phyloP scores from a whole-genome alignment of 2,113 vertebrate species.

The Gorsachius goisagi region DNA sequence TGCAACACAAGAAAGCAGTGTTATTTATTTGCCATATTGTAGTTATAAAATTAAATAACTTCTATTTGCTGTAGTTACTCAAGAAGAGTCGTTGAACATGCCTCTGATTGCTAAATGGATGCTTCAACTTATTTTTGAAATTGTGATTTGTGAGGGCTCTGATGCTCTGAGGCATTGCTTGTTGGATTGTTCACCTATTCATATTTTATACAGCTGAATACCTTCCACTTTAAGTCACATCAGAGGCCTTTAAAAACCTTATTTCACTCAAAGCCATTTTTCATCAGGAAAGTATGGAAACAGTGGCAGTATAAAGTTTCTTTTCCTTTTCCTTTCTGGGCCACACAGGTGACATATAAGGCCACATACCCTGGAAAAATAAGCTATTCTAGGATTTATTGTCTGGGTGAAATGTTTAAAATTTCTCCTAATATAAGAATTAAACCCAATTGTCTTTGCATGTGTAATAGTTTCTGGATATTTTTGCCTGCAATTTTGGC shows the following conservation, averaged over 20 bases:
- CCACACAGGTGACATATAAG: background rate
- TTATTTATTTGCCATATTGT: conserved; percentile 69
- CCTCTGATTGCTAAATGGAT: conserved; percentile 64
- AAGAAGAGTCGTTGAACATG: conserved; percentile 62
- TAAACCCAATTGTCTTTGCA: background rate
- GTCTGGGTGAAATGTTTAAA: background rate
- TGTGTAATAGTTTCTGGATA: background rate
- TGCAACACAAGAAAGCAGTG: conserved; percentile 56
- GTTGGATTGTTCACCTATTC: conserved; percentile 54
- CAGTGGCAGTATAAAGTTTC: background rate
- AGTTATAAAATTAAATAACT: conserved; percentile 74
- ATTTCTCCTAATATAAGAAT: background rate
- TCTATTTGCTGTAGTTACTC: conserved; percentile 59
- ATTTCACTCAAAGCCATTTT: conserved; percentile 37
- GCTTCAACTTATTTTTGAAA: conserved; percentile 60
- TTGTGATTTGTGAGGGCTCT: conserved; percentile 66
- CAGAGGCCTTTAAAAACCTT: conserved; percentile 58
- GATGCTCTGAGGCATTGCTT: conserved; percentile 47
- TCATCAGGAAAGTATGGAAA: background rate
- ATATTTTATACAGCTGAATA: conserved; percentile 69
- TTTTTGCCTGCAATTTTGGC: background rate
- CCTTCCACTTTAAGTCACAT: conserved; percentile 55
- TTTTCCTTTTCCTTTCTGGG: background rate
- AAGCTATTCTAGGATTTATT: background rate
- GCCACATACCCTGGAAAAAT: background rate